Conservation (phyloP, 2,888 invertebrate genomes). For the Eumacrocentrus americanus region DNA sequence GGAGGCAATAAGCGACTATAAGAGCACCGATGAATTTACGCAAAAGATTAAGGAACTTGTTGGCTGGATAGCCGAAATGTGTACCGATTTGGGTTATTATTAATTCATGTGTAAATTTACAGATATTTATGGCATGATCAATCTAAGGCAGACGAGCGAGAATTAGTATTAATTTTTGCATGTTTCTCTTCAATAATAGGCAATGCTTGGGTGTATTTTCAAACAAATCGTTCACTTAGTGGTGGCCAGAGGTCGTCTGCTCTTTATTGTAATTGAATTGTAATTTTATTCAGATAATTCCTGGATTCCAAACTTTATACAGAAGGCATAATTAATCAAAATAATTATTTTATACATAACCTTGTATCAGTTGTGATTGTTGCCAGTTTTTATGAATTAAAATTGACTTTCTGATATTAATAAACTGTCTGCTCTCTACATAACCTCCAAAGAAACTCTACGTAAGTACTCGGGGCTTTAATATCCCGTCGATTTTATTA, state of each 20-base stretch:
- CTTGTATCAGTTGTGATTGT: not conserved
- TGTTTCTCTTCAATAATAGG: no score
- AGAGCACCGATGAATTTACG: constrained; percentile 45
- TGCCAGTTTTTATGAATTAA: not conserved
- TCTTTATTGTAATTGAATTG: not conserved
- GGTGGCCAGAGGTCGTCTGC: not conserved
- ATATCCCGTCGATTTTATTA: no score
- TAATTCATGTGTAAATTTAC: not conserved
- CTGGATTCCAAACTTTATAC: not conserved
- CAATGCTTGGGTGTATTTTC: no score
- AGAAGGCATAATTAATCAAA: not conserved
- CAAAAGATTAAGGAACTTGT: constrained; percentile 51
- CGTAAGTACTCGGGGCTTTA: no score
- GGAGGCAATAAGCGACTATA: constrained; percentile 47
- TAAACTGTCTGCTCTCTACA: no score
- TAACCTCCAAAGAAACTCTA: no score
- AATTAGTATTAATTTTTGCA: no score
- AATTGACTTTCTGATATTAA: not conserved
- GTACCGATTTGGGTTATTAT: constrained; percentile 46
- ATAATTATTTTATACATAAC: not conserved
- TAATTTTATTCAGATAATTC: not conserved
- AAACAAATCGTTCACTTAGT: not conserved
- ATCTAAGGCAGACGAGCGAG: no score
- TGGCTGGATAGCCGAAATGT: constrained; percentile 54
- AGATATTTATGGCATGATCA: no score